phyloP scores from a whole-genome alignment of 2,113 vertebrate genomes.

The Progne subis region DNA sequence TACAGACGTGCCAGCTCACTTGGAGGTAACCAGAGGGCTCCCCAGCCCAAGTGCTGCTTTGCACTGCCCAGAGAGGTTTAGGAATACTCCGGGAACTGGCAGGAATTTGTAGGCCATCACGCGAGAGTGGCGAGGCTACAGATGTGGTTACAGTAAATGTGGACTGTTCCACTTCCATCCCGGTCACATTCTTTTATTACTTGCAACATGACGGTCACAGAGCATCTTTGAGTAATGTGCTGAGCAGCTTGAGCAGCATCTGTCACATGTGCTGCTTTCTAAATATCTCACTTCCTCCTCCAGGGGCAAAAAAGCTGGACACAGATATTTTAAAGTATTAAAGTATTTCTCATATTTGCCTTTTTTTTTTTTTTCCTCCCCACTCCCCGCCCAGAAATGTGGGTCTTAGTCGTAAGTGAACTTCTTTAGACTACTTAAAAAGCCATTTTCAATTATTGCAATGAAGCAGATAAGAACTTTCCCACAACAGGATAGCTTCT shows the following conservation, averaged over 20 bases:
- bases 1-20: constrained; percentile 21
- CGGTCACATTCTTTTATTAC: neutral
- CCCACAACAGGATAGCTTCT: neutral
- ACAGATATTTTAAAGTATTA: neutral
- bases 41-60: neutral
- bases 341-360: neutral
- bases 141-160: constrained; percentile 14
- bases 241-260: constrained; percentile 39
- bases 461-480: neutral
- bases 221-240: constrained; percentile 26
- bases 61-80: neutral
- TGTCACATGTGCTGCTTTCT: constrained; percentile 32
- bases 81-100: neutral
- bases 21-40: constrained; percentile 20
- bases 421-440: neutral
- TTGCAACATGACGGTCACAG: neutral
- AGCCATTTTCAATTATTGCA: neutral
- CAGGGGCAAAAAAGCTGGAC: constrained; percentile 14
- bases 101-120: neutral
- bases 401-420: neutral
- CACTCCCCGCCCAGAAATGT: neutral
- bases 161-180: neutral
- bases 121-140: neutral
- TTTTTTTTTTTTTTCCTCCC: neutral
- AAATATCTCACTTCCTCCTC: constrained; percentile 30